phyloP scores from a whole-genome alignment of 2,797 vertebrate species.

The Spinus olivaceus region DNA sequence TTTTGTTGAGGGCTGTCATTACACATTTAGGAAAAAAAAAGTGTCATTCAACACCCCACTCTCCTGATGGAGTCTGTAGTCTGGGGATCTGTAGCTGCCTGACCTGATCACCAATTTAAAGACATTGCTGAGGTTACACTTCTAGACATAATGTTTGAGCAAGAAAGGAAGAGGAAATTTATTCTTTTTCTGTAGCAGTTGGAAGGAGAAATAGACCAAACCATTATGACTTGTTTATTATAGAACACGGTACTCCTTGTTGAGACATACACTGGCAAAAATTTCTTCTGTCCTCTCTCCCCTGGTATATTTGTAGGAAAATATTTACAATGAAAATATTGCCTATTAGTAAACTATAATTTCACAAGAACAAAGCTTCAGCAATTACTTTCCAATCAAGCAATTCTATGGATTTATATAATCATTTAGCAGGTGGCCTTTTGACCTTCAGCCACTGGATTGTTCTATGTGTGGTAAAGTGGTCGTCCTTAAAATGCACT shows the following conservation, averaged over 20 bases:
- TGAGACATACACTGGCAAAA: background rate
- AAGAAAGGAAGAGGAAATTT: background rate
- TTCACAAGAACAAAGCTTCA: conserved; percentile 25
- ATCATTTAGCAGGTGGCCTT: conserved; percentile 1
- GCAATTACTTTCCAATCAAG: conserved; percentile 25
- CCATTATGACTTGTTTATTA: background rate
- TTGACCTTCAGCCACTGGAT: conserved; percentile 35
- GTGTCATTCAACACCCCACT: fast-evolving
- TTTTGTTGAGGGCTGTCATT: background rate
- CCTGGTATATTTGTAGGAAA: background rate
- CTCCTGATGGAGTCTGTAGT: background rate
- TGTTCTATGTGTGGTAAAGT: conserved; percentile 42
- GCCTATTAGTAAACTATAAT: background rate
- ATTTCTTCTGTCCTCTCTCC: background rate
- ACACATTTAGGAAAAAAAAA: background rate
- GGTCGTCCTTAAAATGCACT: conserved; percentile 63
- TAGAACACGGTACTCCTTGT: background rate
- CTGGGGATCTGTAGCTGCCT: background rate
- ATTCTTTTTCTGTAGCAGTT: background rate
- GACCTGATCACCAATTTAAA: background rate
- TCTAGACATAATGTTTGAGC: background rate
- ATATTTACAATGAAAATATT: conserved; percentile 19
- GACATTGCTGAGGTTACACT: background rate
- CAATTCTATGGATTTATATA: conserved; percentile 22
- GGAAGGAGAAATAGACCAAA: background rate